phyloP scores from a whole-genome alignment of 1,140 invertebrate species.

The Chionoecetes opilio region DNA sequence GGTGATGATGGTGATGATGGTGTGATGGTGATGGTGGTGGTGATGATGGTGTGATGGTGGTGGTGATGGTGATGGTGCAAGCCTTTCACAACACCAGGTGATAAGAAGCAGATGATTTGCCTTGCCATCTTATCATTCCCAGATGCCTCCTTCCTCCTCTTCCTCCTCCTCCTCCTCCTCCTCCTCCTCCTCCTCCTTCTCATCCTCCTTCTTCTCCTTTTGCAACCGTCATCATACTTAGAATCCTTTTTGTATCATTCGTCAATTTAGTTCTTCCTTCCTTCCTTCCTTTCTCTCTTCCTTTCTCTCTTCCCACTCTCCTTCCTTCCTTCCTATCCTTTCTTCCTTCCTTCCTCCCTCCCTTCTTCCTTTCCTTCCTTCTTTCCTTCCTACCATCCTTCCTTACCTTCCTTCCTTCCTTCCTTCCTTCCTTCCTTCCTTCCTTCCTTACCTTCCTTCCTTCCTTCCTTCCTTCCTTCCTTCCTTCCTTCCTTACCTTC shows the following conservation, averaged over 20 bases:
- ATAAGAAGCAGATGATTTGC: slow-evolving; percentile 7
- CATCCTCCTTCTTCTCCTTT: background rate
- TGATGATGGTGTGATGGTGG: background rate
- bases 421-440: background rate
- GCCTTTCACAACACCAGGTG: background rate
- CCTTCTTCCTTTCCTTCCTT: too few relatives aligned
- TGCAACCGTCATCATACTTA: background rate
- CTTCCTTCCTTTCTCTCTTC: background rate
- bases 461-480: background rate
- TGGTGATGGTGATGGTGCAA: slow-evolving; percentile 49
- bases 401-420: background rate
- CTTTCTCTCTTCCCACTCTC: background rate
- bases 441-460: too few relatives aligned
- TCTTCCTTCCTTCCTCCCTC: background rate
- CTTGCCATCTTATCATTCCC: slow-evolving; percentile 21
- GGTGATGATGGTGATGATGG: background rate
- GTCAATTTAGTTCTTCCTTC: background rate
- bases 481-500: background rate
- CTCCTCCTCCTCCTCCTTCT: slow-evolving; percentile 28
- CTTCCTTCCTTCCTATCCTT: background rate
- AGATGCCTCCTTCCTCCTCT: background rate
- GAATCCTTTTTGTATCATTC: background rate
- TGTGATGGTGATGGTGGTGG: background rate
- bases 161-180: background rate
- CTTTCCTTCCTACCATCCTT: background rate